phyloP scores from a whole-genome alignment of 2,888 invertebrate species.

The Diplazon laetatorius region DNA sequence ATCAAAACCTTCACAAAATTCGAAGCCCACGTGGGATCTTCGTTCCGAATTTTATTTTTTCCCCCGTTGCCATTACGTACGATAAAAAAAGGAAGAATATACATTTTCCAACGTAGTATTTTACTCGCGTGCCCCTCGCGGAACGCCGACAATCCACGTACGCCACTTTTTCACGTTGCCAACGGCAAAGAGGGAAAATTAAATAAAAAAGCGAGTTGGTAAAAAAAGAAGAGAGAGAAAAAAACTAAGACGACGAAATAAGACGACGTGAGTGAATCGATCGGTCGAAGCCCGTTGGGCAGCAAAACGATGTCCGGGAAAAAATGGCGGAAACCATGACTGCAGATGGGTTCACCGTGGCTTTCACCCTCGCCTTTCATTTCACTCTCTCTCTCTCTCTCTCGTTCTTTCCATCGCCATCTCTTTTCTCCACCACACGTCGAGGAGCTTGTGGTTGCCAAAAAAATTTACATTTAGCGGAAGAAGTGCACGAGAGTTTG shows the following conservation, averaged over 20 bases:
- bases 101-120: conserved; percentile 41
- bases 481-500: conserved; percentile 44
- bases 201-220: conserved; percentile 20
- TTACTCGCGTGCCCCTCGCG: conserved; percentile 33
- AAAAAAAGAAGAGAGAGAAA: conserved; percentile 5
- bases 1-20: conserved; percentile 2
- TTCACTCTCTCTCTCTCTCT: background rate
- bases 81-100: conserved; percentile 26
- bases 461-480: conserved; percentile 75
- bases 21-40: conserved; percentile 38
- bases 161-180: conserved; percentile 43
- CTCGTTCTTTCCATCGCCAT: conserved; percentile 32
- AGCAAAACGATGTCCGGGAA: conserved; percentile 27
- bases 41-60: conserved; percentile 51
- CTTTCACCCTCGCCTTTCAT: conserved; percentile 26
- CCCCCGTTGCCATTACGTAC: conserved; percentile 11
- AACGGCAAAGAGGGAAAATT: conserved; percentile 11
- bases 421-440: conserved; percentile 14
- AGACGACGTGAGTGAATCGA: conserved; percentile 38
- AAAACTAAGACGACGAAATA: conserved; percentile 9
- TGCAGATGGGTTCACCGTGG: too few species aligned
- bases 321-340: conserved; percentile 29
- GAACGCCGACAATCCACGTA: conserved; percentile 59
- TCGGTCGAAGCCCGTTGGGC: conserved; percentile 23
- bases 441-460: conserved; percentile 68